Base-by-base conservation (phyloP, 2,113 vertebrate genomes). In the Phalacrocorax pelagicus region DNA sequence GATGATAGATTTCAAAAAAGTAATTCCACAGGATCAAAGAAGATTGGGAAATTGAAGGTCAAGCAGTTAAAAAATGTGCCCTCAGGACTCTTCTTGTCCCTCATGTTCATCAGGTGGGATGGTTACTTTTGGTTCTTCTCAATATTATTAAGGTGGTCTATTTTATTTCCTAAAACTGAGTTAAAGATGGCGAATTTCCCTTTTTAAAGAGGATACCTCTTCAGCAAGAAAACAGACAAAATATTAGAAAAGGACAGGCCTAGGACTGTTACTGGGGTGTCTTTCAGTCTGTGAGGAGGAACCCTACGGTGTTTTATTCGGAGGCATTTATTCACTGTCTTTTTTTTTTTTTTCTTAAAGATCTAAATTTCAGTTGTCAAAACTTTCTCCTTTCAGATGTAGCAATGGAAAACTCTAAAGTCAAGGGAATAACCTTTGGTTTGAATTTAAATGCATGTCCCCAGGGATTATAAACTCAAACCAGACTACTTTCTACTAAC, bases 331-430 rank as follows among this genome's bases (percentile, higher is more conserved):
- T 94, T 91, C 92, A 75, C n/a, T 57, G 42, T 79, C 73, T 94
- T 92, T 88, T 91, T 88, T 87, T n/a, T 92, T 95, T 57, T 91
- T 82, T 91, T 47, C 58, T 92, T 42, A 65, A 88, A 95, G 87
- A 85, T 82, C 73, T 91, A 89, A 90, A 96, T 95, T 90, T 88
- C 54, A 62, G 78, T 96, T 93, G 81, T 95, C 87, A 95, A 94
- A 95, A 94, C 49, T 89, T 91, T 92, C 27, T 92, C 44, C 44
- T 95, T 96, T 95, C 54, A 82, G 47, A 47, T 87, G 18, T 4
- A 95, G 74, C 62, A 95, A 66, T 34, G 24, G 74, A 91, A 91
- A 75, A 74, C 8, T 87, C 94, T 71, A 87, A 89, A 92, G 19
- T 38, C 55, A 61, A 46, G 78, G 51, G 65, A 94, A 79, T 79